These are phyloP conservation scores for Petromus typicus DNA, from an alignment of 2,113 vertebrate genomes.

Conservation along the genomic window DNA sequence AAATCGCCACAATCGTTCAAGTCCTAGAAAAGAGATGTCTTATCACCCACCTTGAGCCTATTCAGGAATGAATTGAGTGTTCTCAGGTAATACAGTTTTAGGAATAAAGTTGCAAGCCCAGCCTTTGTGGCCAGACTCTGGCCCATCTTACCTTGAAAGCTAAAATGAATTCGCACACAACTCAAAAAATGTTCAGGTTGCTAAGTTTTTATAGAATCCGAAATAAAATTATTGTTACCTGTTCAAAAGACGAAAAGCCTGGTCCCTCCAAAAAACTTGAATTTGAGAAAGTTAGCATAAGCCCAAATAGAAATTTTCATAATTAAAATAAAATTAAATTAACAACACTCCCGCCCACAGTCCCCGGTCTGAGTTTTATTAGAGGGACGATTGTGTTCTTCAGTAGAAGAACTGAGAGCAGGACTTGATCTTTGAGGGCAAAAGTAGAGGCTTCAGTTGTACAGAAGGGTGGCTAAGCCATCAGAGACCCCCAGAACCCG, in stretches of 20 bases:
- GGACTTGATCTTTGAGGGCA: neutral
- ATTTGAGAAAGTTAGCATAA: neutral
- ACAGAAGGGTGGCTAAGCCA: neutral
- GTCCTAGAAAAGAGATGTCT: neutral
- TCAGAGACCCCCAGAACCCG: accelerated
- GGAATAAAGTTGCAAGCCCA: neutral
- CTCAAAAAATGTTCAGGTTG: neutral
- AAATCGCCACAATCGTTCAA: neutral
- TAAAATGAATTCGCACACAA: neutral
- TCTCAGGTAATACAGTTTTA: neutral
- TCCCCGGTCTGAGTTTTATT: neutral
- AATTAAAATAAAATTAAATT: conserved; percentile 18
- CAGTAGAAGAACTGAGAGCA: neutral
- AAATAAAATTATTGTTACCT: neutral
- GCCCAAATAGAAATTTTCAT: neutral
- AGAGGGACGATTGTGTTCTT: neutral
- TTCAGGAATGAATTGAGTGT: neutral
- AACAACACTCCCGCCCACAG: too few species aligned
- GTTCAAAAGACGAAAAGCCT: neutral
- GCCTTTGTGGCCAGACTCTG: neutral
- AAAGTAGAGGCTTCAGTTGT: neutral
- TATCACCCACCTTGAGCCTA: neutral
- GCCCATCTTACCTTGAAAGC: neutral
- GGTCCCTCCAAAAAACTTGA: neutral
- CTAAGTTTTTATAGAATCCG: neutral